Percentiles rank a stretch among this genome's conserved stretches.
These are phyloP conservation scores for Pelvicachromis taeniatus DNA, from an alignment of 2,113 vertebrate genomes.

Conservation along the genomic window DNA sequence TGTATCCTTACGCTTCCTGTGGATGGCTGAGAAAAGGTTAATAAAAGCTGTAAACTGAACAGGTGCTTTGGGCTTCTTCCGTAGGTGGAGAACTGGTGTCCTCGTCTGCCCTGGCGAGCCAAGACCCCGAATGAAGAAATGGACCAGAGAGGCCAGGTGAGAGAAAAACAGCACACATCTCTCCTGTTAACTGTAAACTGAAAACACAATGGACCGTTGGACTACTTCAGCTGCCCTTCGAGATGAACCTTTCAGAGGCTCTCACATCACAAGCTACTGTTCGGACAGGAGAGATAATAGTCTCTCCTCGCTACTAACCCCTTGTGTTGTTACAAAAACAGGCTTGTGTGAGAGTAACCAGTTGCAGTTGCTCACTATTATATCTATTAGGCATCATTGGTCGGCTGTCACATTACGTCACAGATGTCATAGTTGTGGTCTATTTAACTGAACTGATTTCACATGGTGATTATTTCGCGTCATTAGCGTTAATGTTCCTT, in stretches of 20 bases:
- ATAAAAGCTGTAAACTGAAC: not conserved
- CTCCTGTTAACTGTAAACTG: not conserved
- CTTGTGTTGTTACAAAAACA: not conserved
- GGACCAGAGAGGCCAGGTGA: slow-evolving; percentile 84
- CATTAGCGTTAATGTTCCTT: not conserved
- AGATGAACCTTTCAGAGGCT: not conserved
- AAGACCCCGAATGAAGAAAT: slow-evolving; percentile 83
- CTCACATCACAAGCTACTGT: not conserved
- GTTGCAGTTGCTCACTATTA: not conserved
- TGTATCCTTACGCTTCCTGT: rapidly evolving
- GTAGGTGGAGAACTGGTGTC: slow-evolving; percentile 99
- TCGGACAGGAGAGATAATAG: not conserved
- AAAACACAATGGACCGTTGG: not conserved
- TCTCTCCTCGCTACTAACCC: not conserved
- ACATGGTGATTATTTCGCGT: not conserved
- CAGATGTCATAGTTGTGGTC: not conserved
- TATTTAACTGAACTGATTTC: not conserved
- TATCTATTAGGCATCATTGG: not conserved
- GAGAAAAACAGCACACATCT: slow-evolving; percentile 11
- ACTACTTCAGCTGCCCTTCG: not conserved
- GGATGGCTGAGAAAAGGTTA: not conserved
- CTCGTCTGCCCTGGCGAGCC: slow-evolving; percentile 91
- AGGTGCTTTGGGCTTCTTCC: not conserved
- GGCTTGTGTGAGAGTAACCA: not conserved
- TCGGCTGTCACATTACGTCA: not conserved